These are phyloP conservation scores for Ephialtes manifestator DNA, from an alignment of 2,888 invertebrate species.

Conservation along the genomic window DNA sequence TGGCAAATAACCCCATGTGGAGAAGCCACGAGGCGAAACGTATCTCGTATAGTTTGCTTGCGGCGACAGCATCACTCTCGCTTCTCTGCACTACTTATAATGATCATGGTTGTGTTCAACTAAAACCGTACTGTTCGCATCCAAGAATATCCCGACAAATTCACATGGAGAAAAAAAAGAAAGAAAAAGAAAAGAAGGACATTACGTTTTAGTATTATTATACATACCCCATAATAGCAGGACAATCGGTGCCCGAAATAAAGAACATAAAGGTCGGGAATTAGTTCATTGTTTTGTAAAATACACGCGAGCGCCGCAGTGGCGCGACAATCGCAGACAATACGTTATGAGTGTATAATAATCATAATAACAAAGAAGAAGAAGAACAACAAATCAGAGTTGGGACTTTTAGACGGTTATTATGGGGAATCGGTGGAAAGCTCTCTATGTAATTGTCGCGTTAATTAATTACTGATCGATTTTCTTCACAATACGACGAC, in stretches of 20 bases:
- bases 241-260: slow-evolving; percentile 34
- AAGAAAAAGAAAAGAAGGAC: too few relatives aligned
- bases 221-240: slow-evolving; percentile 8
- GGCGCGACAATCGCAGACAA: slow-evolving; percentile 68
- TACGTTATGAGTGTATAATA: slow-evolving; percentile 56
- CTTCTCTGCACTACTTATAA: slow-evolving; percentile 10
- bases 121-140: too few relatives aligned
- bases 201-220: too few relatives aligned
- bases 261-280: slow-evolving; percentile 73
- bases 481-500: not conserved
- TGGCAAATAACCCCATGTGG: slow-evolving; percentile 80
- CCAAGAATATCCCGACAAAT: too few relatives aligned
- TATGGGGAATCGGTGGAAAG: not conserved
- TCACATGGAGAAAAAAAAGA: too few relatives aligned
- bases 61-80: slow-evolving; percentile 28
- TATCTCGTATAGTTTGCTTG: slow-evolving; percentile 64
- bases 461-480: slow-evolving; percentile 23
- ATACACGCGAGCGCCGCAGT: slow-evolving; percentile 66
- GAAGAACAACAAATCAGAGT: not conserved
- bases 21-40: slow-evolving; percentile 80
- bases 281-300: slow-evolving; percentile 77
- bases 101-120: slow-evolving; percentile 6
- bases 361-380: not conserved
- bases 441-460: not conserved
- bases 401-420: not conserved